Percentiles rank a stretch among this genome's conserved stretches.
These are phyloP conservation scores for Tillus elongatus DNA, from an alignment of 2,888 invertebrate genomes.

Conservation along the genomic window DNA sequence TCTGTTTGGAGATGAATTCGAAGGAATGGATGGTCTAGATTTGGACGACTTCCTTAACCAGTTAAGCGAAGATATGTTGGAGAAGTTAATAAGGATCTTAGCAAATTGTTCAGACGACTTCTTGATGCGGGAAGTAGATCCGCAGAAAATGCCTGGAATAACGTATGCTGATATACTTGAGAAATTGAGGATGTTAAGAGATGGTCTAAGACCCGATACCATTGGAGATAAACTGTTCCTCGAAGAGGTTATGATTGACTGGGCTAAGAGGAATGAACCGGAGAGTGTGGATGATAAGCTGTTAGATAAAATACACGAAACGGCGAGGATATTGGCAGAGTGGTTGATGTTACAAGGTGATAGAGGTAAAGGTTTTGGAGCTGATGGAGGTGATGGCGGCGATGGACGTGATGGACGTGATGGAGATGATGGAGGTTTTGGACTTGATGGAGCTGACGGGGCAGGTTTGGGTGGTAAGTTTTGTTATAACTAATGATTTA, in stretches of 20 bases:
- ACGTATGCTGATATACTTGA: constrained; percentile 26
- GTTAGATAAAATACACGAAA: constrained; percentile 18
- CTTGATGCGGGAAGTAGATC: constrained; percentile 21
- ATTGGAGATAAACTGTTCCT: constrained; percentile 20
- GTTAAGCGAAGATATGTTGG: constrained; percentile 17
- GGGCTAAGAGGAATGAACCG: constrained; percentile 29
- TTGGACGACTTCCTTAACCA: background rate
- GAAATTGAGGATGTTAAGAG: constrained; percentile 23
- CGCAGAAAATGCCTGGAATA: constrained; percentile 21
- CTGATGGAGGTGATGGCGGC: background rate
- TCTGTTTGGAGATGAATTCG: constrained; percentile 12
- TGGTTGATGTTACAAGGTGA: constrained; percentile 1
- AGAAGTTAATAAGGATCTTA: constrained; percentile 26
- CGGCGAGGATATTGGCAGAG: constrained; percentile 13
- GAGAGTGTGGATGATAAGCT: constrained; percentile 25
- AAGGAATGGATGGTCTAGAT: constrained; percentile 16
- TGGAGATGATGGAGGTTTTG: constrained; percentile 7
- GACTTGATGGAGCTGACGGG: constrained; percentile 1
- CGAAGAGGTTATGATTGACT: constrained; percentile 28
- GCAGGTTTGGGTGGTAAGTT: background rate
- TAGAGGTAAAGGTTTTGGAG: background rate
- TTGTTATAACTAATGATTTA: too few species aligned
- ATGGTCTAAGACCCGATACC: constrained; percentile 7
- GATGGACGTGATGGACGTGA: background rate
- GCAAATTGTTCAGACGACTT: constrained; percentile 25